Base-by-base conservation (phyloP, 2,113 vertebrate genomes). In the Scophthalmus maximus region DNA sequence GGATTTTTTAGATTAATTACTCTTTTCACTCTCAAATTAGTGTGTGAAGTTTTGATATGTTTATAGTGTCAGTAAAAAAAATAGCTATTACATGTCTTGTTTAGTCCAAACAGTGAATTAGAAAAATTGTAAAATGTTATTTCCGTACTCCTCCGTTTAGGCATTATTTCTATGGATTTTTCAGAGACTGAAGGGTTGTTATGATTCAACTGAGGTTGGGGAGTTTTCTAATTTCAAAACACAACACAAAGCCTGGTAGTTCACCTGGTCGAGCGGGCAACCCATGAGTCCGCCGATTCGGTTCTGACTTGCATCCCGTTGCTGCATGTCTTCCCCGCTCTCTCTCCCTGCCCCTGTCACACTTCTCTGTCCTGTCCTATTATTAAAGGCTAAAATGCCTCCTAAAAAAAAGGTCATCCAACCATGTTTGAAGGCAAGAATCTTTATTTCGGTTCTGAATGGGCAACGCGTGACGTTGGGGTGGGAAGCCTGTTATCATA, bases 1-100 rank as follows among this genome's bases (percentile, higher is more conserved):
- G 40, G 59, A 71, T 72, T 82, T 63, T 57, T 57, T 38, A 22
- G 40, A 75, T 68, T 82, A 87, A 83, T 79, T 70, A 58, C 63
- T 29, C 75, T 20, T 46, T 46, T 55, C 32, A 25, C 58, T 58
- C 32, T 63, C 29, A 58, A 63, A 69, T 68, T 32, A 66, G 50
- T 47, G 53, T 52, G 47, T 32, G 36, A 63, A 29, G n/a, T 51
- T 53, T 29, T 53, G 42, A 76, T 68, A 23, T 44, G 68, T 51
- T 61, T 18, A 30, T 46, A 22, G 18, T 38, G 57, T 65, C 58
- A 36, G 55, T 14, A 9, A 49, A 44, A 34, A n/a, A 32, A 56
- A 51, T 15, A 40, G 14, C 36, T 15, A 1, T 40, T 40, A 17
- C 36, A 40, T 17, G n/a, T 9, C 8, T 46, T 46, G 8, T 46